phyloP scores from a whole-genome alignment of 2,797 vertebrate species.

The Bradypodion ventrale region DNA sequence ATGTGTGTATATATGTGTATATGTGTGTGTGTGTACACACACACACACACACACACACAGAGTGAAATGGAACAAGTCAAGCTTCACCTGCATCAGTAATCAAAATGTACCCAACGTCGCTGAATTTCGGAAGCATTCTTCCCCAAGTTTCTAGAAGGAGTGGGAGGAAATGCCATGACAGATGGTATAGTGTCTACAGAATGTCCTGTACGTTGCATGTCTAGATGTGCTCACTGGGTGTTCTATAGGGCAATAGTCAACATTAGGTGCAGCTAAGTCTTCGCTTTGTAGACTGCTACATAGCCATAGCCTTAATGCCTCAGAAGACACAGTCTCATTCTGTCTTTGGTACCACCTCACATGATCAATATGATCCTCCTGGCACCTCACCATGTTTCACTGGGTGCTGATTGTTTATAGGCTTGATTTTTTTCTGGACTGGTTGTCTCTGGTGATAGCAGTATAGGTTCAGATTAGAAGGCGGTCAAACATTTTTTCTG shows the following conservation, averaged over 20 bases:
- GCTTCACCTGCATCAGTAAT: accelerated
- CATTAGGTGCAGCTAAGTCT: background rate
- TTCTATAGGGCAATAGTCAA: background rate
- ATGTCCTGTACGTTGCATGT: background rate
- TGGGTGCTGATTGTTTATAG: background rate
- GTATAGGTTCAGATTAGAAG: background rate
- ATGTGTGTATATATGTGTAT: background rate
- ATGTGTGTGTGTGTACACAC: background rate
- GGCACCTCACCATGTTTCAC: background rate
- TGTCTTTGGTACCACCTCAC: background rate
- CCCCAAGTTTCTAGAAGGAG: background rate
- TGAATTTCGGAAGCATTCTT: background rate
- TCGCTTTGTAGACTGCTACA: background rate
- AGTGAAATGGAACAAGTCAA: slow-evolving; percentile 5
- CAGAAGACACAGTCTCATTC: background rate
- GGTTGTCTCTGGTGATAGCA: background rate
- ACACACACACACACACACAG: too few species aligned
- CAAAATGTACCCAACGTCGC: background rate
- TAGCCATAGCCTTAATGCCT: background rate
- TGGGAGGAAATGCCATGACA: background rate
- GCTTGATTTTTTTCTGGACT: background rate
- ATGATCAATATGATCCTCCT: background rate
- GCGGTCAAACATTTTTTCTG: background rate
- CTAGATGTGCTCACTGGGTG: background rate
- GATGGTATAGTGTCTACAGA: background rate